Evolutionary conservation across 2,888 invertebrate species (phyloP).

Genomic region (Ornithoptera alexandrae): DNA sequence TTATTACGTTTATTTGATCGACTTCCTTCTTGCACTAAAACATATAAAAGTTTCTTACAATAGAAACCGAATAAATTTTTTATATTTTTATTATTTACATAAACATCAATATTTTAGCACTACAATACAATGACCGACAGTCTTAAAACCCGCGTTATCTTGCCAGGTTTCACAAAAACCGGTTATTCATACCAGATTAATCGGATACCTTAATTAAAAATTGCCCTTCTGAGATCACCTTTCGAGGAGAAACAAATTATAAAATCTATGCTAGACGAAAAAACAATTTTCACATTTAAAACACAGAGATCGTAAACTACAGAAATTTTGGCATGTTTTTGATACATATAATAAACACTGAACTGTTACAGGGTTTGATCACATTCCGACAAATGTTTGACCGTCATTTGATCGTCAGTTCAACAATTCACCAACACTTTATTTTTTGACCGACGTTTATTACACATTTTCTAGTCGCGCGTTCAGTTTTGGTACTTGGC

Average conservation of each 20-base stretch:
- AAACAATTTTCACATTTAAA: slow-evolving; percentile 8
- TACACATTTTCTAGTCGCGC: slow-evolving; percentile 1
- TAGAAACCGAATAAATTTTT: slow-evolving; percentile 37
- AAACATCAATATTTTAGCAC: slow-evolving; percentile 43
- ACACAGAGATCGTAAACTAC: slow-evolving; percentile 21
- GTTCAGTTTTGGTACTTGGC: slow-evolving; percentile 69
- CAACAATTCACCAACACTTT: background rate
- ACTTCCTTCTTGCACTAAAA: slow-evolving; percentile 15
- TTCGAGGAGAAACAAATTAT: slow-evolving; percentile 26
- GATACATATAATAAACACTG: slow-evolving; percentile 10
- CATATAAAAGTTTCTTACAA: slow-evolving; percentile 14
- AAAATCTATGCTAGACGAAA: slow-evolving; percentile 29
- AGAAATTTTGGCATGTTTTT: slow-evolving; percentile 26
- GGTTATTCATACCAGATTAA: slow-evolving; percentile 25
- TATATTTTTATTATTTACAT: slow-evolving; percentile 49
- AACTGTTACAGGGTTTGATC: background rate
- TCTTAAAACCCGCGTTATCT: slow-evolving; percentile 46
- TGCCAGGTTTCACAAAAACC: slow-evolving; percentile 29
- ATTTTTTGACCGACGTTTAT: background rate
- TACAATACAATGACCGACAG: slow-evolving; percentile 46
- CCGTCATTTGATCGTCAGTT: background rate
- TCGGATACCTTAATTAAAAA: slow-evolving; percentile 40
- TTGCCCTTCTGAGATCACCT: slow-evolving; percentile 68
- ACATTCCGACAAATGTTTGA: background rate
- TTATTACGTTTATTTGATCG: slow-evolving; percentile 29